Base-by-base conservation (phyloP, 2,888 invertebrate species). In the Brachylomia viminalis region DNA sequence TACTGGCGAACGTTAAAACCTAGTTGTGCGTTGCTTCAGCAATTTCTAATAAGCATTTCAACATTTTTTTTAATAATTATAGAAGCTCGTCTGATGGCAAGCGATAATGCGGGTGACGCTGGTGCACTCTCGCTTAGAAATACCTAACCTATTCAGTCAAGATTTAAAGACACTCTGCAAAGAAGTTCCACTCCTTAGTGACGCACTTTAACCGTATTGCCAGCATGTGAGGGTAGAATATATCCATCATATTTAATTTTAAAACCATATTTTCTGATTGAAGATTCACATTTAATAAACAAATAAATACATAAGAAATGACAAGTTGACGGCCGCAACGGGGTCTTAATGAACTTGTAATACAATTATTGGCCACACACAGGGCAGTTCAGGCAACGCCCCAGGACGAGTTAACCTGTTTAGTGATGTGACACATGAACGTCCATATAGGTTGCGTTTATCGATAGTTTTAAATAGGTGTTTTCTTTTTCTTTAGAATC, bases 331-430 rank as follows among this genome's bases (percentile, higher is more conserved):
- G 90, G 85, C 91, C 93, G 90, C 93, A 92, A 92, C 91, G 91
- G 91, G 91, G 91, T 94, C 94, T 94, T 96, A 96, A 96, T 96
- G 95, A 96, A 96, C 94, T 94, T 94, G 95, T 96, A 96, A 96
- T 96, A 95, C 95, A 96, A 95, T 96, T 96, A 96, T 96, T 96
- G 95, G 95, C 95, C 94, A 95, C 95, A 95, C 94, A 95, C 94
- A 93, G 95, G 92, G 95, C 93, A 92, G 92, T 91, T 90, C 92
- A 93, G 94, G 93, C 95, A 93, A 95, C 95, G 95, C 95, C 96
- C 95, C 92, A 91, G 91, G 93, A 93, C 92, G 94, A 95, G 94
- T 95, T 95, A 95, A 95, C 95, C 92, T 93, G 91, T 74, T 47
- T 89, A 95, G 94, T 87, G 95, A 85, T 87, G 94, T 76, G 73